These are phyloP conservation scores for Malurus splendens DNA, from an alignment of 2,797 vertebrate species.

Conservation along the genomic window DNA sequence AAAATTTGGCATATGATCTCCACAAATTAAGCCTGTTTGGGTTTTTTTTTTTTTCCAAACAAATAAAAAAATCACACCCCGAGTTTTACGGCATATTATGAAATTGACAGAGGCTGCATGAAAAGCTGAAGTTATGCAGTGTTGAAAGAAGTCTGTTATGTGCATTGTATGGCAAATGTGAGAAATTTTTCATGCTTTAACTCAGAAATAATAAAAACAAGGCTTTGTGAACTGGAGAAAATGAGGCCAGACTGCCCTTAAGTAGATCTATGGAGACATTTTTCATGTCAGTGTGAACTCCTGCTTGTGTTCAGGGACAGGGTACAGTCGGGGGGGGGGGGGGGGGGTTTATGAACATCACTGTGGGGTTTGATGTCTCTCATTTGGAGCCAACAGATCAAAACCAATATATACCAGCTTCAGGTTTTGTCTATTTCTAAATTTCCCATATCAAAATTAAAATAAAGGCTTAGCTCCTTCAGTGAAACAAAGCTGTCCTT, in stretches of 20 bases:
- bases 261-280: neutral
- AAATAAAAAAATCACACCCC: neutral
- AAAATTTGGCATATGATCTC: neutral
- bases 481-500: neutral
- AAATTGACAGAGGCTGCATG: neutral
- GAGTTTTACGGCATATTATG: neutral
- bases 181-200: neutral
- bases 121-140: neutral
- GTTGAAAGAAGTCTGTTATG: neutral
- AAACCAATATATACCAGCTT: neutral
- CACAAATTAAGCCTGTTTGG: neutral
- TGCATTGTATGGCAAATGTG: neutral
- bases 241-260: neutral
- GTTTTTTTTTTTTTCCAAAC: neutral
- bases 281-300: neutral
- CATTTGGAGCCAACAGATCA: neutral
- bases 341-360: neutral
- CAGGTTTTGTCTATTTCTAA: neutral
- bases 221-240: neutral
- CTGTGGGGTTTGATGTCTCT: neutral
- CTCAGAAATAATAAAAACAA: neutral
- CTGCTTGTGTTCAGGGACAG: accelerated
- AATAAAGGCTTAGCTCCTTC: neutral
- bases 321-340: accelerated
- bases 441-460: neutral